These are phyloP conservation scores for Nemopilema nomurai DNA, from an alignment of 30 jellyfish, hydroid and myxozoan species.

Conservation along the genomic window DNA sequence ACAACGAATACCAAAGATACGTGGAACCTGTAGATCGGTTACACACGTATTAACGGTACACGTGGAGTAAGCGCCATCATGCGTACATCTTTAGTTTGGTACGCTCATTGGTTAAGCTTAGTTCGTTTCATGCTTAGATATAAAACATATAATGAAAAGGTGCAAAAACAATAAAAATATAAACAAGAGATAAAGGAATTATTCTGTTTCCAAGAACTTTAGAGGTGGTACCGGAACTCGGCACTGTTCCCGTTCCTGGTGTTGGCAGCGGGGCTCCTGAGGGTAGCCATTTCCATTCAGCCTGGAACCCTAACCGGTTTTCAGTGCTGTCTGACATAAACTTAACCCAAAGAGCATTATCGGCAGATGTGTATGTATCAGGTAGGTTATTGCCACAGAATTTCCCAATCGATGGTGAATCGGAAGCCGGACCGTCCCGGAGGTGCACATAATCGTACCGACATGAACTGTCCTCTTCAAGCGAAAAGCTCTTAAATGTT, in stretches of 20 bases:
- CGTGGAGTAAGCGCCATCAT: too few relatives aligned
- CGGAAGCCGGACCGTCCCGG: constrained; percentile 62
- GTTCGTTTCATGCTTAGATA: too few relatives aligned
- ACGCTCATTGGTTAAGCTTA: too few relatives aligned
- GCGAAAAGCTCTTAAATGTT: constrained; percentile 41
- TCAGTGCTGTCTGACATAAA: constrained; percentile 60
- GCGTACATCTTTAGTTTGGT: too few relatives aligned
- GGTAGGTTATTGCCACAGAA: constrained; percentile 78
- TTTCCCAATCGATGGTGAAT: constrained; percentile 52
- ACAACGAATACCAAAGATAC: too few relatives aligned
- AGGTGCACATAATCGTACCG: constrained; percentile 64
- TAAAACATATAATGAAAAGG: too few relatives aligned
- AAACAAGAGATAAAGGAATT: neutral
- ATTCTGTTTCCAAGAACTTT: neutral
- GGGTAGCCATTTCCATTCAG: constrained; percentile 62
- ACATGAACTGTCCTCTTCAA: constrained; percentile 74
- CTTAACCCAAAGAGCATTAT: constrained; percentile 61
- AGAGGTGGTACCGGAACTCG: constrained; percentile 40
- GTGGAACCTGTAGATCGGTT: too few relatives aligned
- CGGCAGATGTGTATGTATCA: constrained; percentile 56
- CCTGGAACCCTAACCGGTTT: constrained; percentile 61
- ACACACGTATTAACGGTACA: too few relatives aligned
- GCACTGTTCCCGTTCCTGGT: constrained; percentile 16
- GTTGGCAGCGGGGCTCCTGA: constrained; percentile 35
- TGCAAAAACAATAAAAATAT: neutral